Evolutionary conservation across 2,113 vertebrate genomes (phyloP), one percentile per base, ranked within the genome.

Genomic region (Odobenus rosmarus): DNA sequence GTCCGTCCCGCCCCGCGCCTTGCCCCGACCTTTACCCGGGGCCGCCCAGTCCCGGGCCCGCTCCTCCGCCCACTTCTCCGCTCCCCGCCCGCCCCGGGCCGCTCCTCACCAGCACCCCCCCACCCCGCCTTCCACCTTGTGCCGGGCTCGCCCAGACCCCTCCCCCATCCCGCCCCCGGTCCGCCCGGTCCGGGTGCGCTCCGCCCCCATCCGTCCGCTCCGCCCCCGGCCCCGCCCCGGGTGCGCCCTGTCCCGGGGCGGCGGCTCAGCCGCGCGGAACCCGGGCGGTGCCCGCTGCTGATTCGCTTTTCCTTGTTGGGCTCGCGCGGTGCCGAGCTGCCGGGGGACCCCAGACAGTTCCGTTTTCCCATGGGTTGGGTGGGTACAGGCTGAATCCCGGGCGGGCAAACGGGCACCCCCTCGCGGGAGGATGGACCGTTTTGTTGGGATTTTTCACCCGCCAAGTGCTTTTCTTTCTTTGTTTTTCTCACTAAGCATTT

Each of bases 201-300:
- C n/a, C 55, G 18, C 57, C n/a, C 18, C 16, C 19, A 51, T 55
- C n/a, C 5, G 42, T 7, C n/a, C 11, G 6, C 42, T 5, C 84
- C 69, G 5, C 55, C 71, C 77, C 55, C 24, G 16, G 8, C 28
- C 19, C 42, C 49, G 36, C 55, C 64, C 55, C 26, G 23, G 4
- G 4, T 28, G 28, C 62, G 28, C 13, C 72, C 21, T 0, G 24
- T 7, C 31, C 74, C 33, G 6, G 15, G 28, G 28, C 8, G 1
- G 49, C 1, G 3, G 33, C 12, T 3, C 24, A 1, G 21, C 31
- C 14, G 0, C 0, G 53, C 1, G 0, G 1, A 4, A 9, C 5
- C 31, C 33, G 0, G 31, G n/a, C 57, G 3, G 13, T 1, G 23
- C 71, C 31, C 0, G 69, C 16, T 0, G 94, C 76, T 72, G 91